Base-by-base conservation (phyloP, 2,113 vertebrate genomes). In the Chloropsis cyanopogon region DNA sequence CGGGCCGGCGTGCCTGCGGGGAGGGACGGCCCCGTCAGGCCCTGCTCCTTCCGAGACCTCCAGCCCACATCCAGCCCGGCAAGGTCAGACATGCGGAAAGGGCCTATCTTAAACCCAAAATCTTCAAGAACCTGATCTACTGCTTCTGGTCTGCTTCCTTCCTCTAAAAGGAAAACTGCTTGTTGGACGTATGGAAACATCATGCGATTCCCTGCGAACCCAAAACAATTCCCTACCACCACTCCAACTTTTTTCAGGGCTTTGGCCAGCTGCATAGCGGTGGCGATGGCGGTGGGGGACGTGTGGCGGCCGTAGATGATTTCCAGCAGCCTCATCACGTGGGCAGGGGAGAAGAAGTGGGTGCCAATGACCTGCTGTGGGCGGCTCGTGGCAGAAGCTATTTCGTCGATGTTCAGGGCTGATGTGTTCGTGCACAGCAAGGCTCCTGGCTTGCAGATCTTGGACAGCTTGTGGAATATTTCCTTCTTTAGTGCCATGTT, bases 171-270 rank as follows among this genome's bases (percentile, higher is more conserved):
- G 93, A 99, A 99, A 86, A 94, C 54, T 0, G 98, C 93, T 95
- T 99, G 98, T 4, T 98, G 96, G 9, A 90, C 1, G 8, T 99
- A 99, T 0, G 93, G 96, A 49, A 24, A 95, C 88, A 99, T 88
- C 98, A 99, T 99, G 71, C 99, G 98, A 87, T 99, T 99, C 56
- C 99, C 99, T 39, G 98, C 99, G 96, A 99, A 99, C 4, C 98
- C 99, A 10, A 96, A 95, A 78, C 98, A 99, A 95, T 99, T 99
- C 37, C 99, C 98, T 14, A 99, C 99, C 11, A 98, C 98, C 11
- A 99, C 98, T 10, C 98, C 98, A 7, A 99, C 97, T 93, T 99
- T 99, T 5, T 96, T 97, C 33, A 99, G 97, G 44, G 61, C 96
- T 96, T 98, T 99, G 7, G 98, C 98, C 68, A 99, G 96, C 50